Percentiles rank a stretch among this genome's conserved stretches.
Evolutionary conservation across 2,113 vertebrate species (phyloP).

Genomic region (Pangasianodon gigas): DNA sequence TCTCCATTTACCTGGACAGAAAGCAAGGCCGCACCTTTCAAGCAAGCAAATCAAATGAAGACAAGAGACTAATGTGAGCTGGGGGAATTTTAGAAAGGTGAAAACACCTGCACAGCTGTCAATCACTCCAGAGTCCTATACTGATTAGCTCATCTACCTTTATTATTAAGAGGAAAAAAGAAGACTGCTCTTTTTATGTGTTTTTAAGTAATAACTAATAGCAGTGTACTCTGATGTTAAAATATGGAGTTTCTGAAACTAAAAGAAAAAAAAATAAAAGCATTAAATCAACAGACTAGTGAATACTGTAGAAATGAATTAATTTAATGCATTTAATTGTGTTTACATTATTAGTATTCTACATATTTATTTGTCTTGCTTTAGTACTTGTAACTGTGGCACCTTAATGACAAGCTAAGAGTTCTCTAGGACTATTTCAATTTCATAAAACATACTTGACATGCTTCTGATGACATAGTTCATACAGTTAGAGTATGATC

Average conservation of each 20-base stretch:
- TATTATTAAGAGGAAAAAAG: too few relatives aligned
- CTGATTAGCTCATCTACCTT: too few relatives aligned
- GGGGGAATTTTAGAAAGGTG: neutral
- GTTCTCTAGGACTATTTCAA: neutral
- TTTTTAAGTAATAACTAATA: too few relatives aligned
- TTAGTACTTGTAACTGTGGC: neutral
- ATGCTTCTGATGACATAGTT: neutral
- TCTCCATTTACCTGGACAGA: too few relatives aligned
- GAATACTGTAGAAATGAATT: neutral
- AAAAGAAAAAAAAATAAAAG: neutral
- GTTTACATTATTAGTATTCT: neutral
- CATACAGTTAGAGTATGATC: neutral
- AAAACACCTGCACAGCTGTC: too few relatives aligned
- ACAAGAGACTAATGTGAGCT: neutral
- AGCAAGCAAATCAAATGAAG: neutral
- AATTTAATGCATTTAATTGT: neutral
- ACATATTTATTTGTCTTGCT: neutral
- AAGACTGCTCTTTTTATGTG: too few relatives aligned
- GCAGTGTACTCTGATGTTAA: neutral
- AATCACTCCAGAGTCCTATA: too few relatives aligned
- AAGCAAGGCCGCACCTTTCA: too few relatives aligned
- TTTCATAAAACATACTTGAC: neutral
- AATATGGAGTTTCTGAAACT: neutral
- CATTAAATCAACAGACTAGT: neutral
- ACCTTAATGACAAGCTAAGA: neutral